Base-by-base conservation (phyloP, 2,888 invertebrate genomes). In the Piscicola geometra region DNA sequence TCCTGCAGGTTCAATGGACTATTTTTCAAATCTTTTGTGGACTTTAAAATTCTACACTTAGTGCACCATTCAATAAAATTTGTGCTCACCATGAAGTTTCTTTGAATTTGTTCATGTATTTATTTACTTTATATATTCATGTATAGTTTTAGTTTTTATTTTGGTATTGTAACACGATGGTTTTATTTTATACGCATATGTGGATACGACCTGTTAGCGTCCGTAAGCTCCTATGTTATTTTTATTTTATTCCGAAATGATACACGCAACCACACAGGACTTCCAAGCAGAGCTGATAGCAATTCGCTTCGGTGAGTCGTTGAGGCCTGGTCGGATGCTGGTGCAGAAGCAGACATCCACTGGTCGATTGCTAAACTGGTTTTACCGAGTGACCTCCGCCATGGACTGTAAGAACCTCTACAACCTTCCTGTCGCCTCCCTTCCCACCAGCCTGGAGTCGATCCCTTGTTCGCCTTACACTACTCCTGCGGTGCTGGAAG, bases 1-100 rank as follows among this genome's bases (percentile, higher is more conserved):
- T 82, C 5, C 71, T 78, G 67, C 82, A 81, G 81, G 81, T 73
- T 36, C 5, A n/a, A n/a, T n/a, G n/a, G n/a, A n/a, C n/a, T n/a
- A n/a, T n/a, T n/a, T n/a, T n/a, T n/a, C n/a, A n/a, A n/a, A n/a
- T n/a, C n/a, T n/a, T n/a, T n/a, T n/a, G n/a, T n/a, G n/a, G n/a
- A n/a, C n/a, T n/a, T n/a, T n/a, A n/a, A n/a, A n/a, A n/a, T n/a
- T n/a, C n/a, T n/a, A n/a, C n/a, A n/a, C n/a, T n/a, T n/a, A n/a
- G n/a, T n/a, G n/a, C n/a, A n/a, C n/a, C n/a, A n/a, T n/a, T n/a
- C n/a, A n/a, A n/a, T n/a, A n/a, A n/a, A n/a, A n/a, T n/a, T n/a
- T n/a, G n/a, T n/a, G n/a, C n/a, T n/a, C n/a, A n/a, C n/a, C n/a
- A n/a, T n/a, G n/a, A n/a, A n/a, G n/a, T n/a, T n/a, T n/a, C n/a